Base-by-base conservation (phyloP, 2,113 vertebrate genomes). In the Ammodytes marinus region DNA sequence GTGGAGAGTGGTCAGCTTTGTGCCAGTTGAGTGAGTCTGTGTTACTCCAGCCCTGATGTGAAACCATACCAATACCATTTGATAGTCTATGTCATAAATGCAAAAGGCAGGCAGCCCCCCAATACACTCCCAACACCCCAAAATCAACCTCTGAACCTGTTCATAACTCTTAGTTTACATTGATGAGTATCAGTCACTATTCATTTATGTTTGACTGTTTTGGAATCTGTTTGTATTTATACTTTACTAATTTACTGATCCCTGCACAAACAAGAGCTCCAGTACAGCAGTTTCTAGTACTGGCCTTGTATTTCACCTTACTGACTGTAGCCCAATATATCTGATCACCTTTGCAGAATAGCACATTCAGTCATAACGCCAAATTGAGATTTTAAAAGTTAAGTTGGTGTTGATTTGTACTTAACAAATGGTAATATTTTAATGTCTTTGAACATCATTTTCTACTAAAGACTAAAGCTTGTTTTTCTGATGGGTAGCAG, bases 31-130 rank as follows among this genome's bases (percentile, higher is more conserved):
- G 65, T 88, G 85, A 10, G 53, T 75, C 64, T 79, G 74, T 89
- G 84, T 91, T 82, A 61, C 70, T 78, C 59, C 74, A 74, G 72
- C 69, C 72, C 66, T 87, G 64, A 69, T 60, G 53, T 59, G 61
- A 87, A 61, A 37, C 64, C 0, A 35, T 58, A 19, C 74, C 75
- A 82, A 60, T 54, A 12, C 59, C 59, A 67, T 88, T 72, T 73
- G 58, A 83, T 77, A 39, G 65, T 88, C 54, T 59, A 78, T 86
- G 69, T 83, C 63, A 69, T 74, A 39, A 63, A 67, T 50, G 53
- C 74, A 75, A 82, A 27, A 86, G 80, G 82, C 81, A 75, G 85
- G 87, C 88, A 89, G 85, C 81, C 89, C 84, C 65, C 52, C n/a
- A 45, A n/a, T n/a, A 45, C 42, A 35, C 66, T 45, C 69, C 49